Conservation (phyloP, 2,797 vertebrate genomes). For the Fistularia commersonii region DNA sequence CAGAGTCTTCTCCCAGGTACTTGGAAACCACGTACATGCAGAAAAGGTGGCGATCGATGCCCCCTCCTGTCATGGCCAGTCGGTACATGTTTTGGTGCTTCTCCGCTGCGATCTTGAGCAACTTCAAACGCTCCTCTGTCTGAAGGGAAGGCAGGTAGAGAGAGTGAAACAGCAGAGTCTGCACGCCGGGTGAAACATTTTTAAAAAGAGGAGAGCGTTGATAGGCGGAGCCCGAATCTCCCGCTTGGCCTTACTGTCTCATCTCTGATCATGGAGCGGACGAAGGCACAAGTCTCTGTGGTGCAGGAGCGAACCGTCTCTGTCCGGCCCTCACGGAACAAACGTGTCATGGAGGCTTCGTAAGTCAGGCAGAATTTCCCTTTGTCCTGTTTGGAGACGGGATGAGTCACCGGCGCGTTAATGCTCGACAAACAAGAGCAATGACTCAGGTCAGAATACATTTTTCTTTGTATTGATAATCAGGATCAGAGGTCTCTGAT, state of each 20-base stretch:
- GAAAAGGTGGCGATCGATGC: constrained; percentile 97
- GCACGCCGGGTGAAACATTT: too few relatives aligned
- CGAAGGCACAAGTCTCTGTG: constrained; percentile 82
- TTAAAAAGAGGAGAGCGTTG: too few relatives aligned
- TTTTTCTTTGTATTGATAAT: too few relatives aligned
- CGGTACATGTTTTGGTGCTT: constrained; percentile 91
- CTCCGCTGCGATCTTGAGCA: constrained; percentile 80
- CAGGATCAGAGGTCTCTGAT: too few relatives aligned
- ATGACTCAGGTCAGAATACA: too few relatives aligned
- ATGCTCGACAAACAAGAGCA: too few relatives aligned
- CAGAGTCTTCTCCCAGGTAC: constrained; percentile 91
- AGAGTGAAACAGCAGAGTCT: background rate
- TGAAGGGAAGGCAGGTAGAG: constrained; percentile 39
- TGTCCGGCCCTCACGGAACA: constrained; percentile 93
- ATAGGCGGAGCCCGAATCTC: too few relatives aligned
- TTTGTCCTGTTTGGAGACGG: constrained; percentile 79
- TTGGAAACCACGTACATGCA: constrained; percentile 97
- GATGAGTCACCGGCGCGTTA: background rate
- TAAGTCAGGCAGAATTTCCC: constrained; percentile 95
- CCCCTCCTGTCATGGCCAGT: constrained; percentile 88
- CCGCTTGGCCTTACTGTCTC: constrained; percentile 72
- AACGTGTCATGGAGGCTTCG: constrained; percentile 95
- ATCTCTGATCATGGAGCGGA: constrained; percentile 82
- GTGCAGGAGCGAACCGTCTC: constrained; percentile 97
- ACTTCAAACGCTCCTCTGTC: constrained; percentile 78